Evolutionary conservation across 2,797 vertebrate species (phyloP).

Genomic region (Euthynnus affinis): DNA sequence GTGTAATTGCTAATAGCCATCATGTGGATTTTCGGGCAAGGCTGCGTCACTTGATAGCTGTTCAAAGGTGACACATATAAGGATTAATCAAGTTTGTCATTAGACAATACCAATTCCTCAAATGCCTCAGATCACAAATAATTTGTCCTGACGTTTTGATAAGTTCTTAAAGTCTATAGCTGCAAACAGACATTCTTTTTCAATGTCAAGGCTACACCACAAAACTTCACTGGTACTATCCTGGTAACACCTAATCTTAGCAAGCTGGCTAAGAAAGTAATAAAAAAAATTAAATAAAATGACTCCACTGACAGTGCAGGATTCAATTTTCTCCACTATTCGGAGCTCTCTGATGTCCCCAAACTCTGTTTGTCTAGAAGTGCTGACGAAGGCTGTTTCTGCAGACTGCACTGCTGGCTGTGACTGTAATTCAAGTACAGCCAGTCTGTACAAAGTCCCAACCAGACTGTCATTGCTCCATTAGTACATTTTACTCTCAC

Average conservation of each 20-base stretch:
- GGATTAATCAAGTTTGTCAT: constrained; percentile 39
- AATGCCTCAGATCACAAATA: constrained; percentile 31
- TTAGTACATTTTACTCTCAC: neutral
- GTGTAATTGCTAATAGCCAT: constrained; percentile 49
- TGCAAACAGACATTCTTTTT: constrained; percentile 4
- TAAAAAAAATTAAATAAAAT: too few species aligned
- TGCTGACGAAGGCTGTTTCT: constrained; percentile 18
- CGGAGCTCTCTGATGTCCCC: constrained; percentile 2
- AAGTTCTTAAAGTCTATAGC: constrained; percentile 3
- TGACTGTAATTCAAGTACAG: constrained; percentile 11
- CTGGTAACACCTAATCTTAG: constrained; percentile 2
- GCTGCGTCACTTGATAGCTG: constrained; percentile 40
- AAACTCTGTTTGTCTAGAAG: constrained; percentile 8
- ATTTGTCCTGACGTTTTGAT: constrained; percentile 38
- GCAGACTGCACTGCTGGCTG: constrained; percentile 12
- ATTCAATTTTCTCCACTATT: constrained; percentile 1
- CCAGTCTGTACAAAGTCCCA: constrained; percentile 16
- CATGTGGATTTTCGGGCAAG: constrained; percentile 49
- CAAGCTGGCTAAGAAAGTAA: neutral
- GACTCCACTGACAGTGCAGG: constrained; percentile 15
- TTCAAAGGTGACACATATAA: constrained; percentile 49
- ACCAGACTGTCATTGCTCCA: neutral
- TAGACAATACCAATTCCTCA: neutral
- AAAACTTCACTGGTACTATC: neutral
- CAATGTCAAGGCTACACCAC: neutral